phyloP scores from a whole-genome alignment of 2,888 invertebrate genomes.

The Elmis aenea region DNA sequence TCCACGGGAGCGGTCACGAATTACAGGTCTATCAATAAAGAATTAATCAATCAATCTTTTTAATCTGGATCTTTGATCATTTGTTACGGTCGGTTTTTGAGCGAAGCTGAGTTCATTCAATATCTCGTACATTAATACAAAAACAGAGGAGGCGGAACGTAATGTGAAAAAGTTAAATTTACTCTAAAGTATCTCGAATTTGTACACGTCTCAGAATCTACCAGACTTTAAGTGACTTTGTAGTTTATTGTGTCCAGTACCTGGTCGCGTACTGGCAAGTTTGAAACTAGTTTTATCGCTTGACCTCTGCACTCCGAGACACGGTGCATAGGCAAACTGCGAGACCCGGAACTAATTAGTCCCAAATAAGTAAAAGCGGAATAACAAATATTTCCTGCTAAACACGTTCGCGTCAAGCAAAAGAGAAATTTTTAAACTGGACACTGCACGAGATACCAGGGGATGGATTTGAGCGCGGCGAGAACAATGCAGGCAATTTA shows the following conservation, averaged over 20 bases:
- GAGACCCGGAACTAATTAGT: constrained; percentile 34
- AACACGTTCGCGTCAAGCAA: constrained; percentile 9
- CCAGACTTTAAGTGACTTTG: constrained; percentile 17
- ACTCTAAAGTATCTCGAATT: too few relatives aligned
- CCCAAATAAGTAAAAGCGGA: constrained; percentile 15
- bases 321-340: constrained; percentile 35
- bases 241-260: constrained; percentile 35
- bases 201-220: too few relatives aligned
- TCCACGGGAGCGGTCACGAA: constrained; percentile 6
- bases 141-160: too few relatives aligned
- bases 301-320: constrained; percentile 36
- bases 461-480: too few relatives aligned
- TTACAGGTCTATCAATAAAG: constrained; percentile 3
- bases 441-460: too few relatives aligned
- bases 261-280: constrained; percentile 32
- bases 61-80: constrained; percentile 4
- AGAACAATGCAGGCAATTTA: constrained; percentile 16
- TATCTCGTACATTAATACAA: too few relatives aligned
- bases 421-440: constrained; percentile 9
- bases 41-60: constrained; percentile 9
- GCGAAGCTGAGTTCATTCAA: too few relatives aligned
- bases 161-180: too few relatives aligned
- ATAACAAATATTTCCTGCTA: constrained; percentile 10
- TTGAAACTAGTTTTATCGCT: constrained; percentile 37
- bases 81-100: too few relatives aligned